These are phyloP conservation scores for Cladorhizidae sp. DNA, from an alignment of 37 sponge, comb jelly and placozoan genomes.

Conservation along the genomic window DNA sequence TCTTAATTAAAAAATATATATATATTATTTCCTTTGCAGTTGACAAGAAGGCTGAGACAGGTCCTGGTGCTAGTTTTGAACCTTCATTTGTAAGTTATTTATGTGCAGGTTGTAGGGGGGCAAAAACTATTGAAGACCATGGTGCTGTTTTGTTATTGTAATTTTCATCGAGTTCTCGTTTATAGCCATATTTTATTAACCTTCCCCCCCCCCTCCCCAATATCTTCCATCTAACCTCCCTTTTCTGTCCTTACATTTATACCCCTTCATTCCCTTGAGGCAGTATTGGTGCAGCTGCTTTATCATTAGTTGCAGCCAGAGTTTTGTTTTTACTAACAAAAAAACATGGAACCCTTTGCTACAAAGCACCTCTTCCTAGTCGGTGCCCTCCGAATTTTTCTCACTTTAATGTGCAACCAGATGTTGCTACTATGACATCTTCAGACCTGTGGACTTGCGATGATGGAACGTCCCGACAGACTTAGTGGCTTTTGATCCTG, in stretches of 20 bases:
- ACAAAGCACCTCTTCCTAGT: conserved; percentile 19
- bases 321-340: not conserved
- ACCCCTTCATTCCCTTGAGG: not conserved
- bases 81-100: conserved; percentile 68
- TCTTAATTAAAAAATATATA: not conserved
- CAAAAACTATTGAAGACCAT: too few relatives aligned
- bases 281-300: not conserved
- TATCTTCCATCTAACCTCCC: not conserved
- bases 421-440: too few relatives aligned
- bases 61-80: conserved; percentile 58
- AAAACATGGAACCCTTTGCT: not conserved
- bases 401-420: too few relatives aligned
- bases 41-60: conserved; percentile 43
- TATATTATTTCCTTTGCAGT: not conserved
- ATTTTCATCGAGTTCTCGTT: not conserved
- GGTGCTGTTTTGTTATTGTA: not conserved
- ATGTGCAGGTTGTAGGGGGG: not conserved
- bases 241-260: not conserved
- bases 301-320: not conserved
- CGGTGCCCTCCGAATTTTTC: not conserved
- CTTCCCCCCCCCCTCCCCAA: not conserved
- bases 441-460: not conserved
- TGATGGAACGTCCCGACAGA: not conserved
- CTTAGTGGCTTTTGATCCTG: not conserved
- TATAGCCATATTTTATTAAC: not conserved